Conservation (phyloP, 2,797 vertebrate genomes). For the Chlorospingus flavigularis region DNA sequence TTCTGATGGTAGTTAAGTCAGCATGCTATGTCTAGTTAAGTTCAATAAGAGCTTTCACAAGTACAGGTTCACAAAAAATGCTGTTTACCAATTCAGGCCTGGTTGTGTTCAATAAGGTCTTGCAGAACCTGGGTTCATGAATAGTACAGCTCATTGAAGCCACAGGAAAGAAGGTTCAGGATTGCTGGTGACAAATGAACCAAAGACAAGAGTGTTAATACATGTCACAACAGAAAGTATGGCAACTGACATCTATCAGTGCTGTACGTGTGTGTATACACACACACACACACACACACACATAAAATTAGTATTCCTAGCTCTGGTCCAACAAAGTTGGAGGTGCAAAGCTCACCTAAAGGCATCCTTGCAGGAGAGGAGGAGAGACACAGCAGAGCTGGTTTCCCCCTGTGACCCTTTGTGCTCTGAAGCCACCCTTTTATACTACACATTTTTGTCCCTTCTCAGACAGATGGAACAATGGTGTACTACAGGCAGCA, state of each 20-base stretch:
- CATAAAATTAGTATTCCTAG: neutral
- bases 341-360: neutral
- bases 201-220: neutral
- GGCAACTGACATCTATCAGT: neutral
- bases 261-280: rapidly evolving
- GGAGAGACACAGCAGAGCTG: neutral
- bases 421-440: neutral
- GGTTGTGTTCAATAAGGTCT: neutral
- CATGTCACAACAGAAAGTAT: neutral
- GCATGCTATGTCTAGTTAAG: neutral
- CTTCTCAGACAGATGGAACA: neutral
- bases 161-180: neutral
- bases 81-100: neutral
- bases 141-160: neutral
- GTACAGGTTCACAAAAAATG: neutral
- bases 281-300: neutral
- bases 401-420: neutral
- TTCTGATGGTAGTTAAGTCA: neutral
- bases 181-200: neutral
- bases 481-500: rapidly evolving
- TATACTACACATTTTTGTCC: neutral
- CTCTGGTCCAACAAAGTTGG: neutral
- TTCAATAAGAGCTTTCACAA: neutral
- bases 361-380: neutral
- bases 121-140: neutral